Percentiles rank a stretch among this genome's conserved stretches.
Evolutionary conservation across 2,888 invertebrate species (phyloP).

Genomic region (Micoletzkya japonica): DNA sequence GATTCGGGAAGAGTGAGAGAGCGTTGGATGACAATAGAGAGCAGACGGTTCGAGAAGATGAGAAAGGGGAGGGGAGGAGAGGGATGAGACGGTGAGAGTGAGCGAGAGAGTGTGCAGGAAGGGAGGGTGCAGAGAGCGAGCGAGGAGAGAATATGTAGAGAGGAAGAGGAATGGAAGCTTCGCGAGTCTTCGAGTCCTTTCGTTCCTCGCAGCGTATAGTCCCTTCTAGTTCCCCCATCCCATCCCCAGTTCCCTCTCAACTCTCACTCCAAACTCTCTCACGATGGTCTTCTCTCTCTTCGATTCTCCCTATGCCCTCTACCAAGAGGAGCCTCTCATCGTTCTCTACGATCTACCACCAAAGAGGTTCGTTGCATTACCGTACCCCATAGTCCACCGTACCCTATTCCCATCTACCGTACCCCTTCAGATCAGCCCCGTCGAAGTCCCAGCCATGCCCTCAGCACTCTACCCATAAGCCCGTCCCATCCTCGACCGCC

Average conservation of each 20-base stretch:
- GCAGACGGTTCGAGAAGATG: constrained; percentile 1
- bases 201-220: neutral
- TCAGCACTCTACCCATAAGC: neutral
- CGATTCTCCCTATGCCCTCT: constrained; percentile 1
- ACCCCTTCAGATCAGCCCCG: too few species aligned
- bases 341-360: neutral
- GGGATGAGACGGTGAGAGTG: constrained; percentile 9
- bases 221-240: too few species aligned
- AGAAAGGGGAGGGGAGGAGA: constrained; percentile 8
- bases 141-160: neutral
- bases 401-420: too few species aligned
- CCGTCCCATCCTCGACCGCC: neutral
- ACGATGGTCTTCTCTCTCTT: constrained; percentile 17
- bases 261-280: neutral
- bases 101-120: neutral
- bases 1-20: constrained; percentile 9
- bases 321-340: constrained; percentile 8
- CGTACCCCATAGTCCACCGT: neutral
- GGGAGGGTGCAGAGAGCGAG: neutral
- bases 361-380: constrained; percentile 9
- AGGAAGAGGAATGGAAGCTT: constrained; percentile 3
- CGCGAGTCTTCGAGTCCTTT: constrained; percentile 22
- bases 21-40: neutral
- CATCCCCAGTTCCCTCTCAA: neutral
- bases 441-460: too few species aligned